Base-by-base conservation (phyloP, 92 coral and sea anemone species). In the Porites divaricata region DNA sequence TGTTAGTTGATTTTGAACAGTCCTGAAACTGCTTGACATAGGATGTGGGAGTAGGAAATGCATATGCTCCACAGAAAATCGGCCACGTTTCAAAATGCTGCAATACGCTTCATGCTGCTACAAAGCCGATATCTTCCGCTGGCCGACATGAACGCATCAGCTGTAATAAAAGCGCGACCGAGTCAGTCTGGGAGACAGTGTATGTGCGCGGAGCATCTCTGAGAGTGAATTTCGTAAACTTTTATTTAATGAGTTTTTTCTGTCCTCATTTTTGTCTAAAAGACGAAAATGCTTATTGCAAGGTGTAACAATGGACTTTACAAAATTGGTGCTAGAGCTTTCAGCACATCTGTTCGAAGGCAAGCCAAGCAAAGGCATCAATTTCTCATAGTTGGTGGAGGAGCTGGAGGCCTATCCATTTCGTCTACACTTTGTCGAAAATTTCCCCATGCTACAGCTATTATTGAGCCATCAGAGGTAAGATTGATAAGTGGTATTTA, bases 351-450 rank as follows among this genome's bases (percentile, higher is more conserved):
- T 3, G 76, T 87, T 58, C 76, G 62, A 52, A 69, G 72, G 48
- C 63, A 63, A 61, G 78, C 87, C 17, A 78, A 86, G 22, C 81
- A 89, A 2, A 83, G 93, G 13, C 91, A 89, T 58, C 91, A 89
- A 58, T 97, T 97, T 68, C 95, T 87, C 12, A 98, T 97, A 0
- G 99, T 92, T n/a, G 99, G 99, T n/a, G 99, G 95, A 0, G 99
- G 99, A 8, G 90, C 99, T 14, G 99, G 99, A 0, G 99, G 99
- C 0, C 67, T 97, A 5, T 88, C 95, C 16, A 75, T 92, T 25
- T 93, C 98, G 0, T 88, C 98, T 1, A 89, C 98, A 19, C 79
- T 97, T 21, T 84, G 92, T 69, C 85, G 99, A 49, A 88, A 87
- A 64, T 97, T 81, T 88, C 98, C 98, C 13, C 91, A 93, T 35